Base-by-base conservation (phyloP, 2,797 vertebrate genomes). In the Thalassophryne amazonica region DNA sequence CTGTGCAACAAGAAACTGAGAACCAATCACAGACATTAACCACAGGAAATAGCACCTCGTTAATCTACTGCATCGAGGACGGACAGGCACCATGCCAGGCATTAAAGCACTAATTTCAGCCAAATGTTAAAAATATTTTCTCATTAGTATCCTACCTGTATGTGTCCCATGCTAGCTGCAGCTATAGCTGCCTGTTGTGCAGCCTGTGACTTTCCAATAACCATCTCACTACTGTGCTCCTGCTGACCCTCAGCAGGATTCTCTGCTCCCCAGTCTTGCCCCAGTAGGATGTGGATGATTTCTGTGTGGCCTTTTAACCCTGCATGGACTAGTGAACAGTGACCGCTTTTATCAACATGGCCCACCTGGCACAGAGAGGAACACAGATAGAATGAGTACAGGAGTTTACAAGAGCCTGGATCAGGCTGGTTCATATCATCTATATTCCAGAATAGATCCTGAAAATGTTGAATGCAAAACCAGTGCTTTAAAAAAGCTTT, bases 101-200 rank as follows among this genome's bases (percentile, higher is more conserved):
- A 39, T 42, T 15, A 36, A 56, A 36, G 56, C 16, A 38, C 31
- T 16, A n/a, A 45, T 68, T 33, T 53, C 30, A 55, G 37, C 21
- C 20, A 12, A 24, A 19, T 15, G 34, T 36, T 41, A 4, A 19
- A 36, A 40, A 15, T 28, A 5, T 27, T 53, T 47, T 21, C 22
- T 52, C 27, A 15, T n/a, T 10, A 34, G 33, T 53, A 41, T 5
- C 27, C 1, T 76, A 98, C 95, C 92, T 90, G 90, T 19, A 76
- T 83, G 76, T 97, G 95, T 37, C 97, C 97, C 91, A 97, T 93
- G 48, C 96, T 98, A 42, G 93, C 92, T 12, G 95, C 94, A 0
- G 94, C 97, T 0, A 93, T 95, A 20, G 94, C 74, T 0, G 93
- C 91, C 70, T 97, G 95, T 49, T 98, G 97, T 10, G 93, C 78